Evolutionary conservation across 2,113 vertebrate species (phyloP), one percentile per base, ranked within the genome.

Genomic region (Balaenoptera acutorostrata): DNA sequence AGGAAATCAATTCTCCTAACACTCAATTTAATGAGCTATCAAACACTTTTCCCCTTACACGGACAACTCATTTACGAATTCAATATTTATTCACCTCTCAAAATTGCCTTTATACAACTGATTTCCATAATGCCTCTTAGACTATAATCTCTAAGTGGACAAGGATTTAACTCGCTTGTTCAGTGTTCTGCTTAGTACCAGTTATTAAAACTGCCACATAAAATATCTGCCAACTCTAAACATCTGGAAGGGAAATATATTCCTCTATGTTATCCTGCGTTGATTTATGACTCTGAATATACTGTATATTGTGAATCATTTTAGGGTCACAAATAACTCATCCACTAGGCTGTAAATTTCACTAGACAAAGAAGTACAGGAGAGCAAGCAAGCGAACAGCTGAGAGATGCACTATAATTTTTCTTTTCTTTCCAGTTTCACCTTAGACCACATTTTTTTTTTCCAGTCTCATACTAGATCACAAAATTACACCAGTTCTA

Each of bases 401-500:
- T 81, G 72, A 78, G 31, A 84, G 68, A 95, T 1, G 7, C 71
- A 91, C 36, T 90, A 2, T 57, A 57, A 66, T 88, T 97, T 36
- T 75, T 78, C 33, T 81, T 86, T 81, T 78, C 23, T 83, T 93
- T 52, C 74, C 29, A 20, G 44, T 90, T 95, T 63, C 41, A 94
- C 41, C 74, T 78, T 44, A 41, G 27, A 27, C 31, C n/a, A 71
- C n/a, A 25, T 71, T 61, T 90, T 86, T 75, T 93, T 90, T 80
- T 93, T 92, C 21, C 27, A 36, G 11, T 82, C 94, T 69, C 74
- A 80, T 39, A 81, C 59, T 63, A 92, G 96, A 85, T 14, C 15
- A 97, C 66, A n/a, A 85, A 97, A 55, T 55, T 15, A 13, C 17
- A 82, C 71, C 23, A 85, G 33, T 97, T 81, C 86, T 88, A 64